Base-by-base conservation (phyloP, 2,888 invertebrate species). In the Chouioia cunea region DNA sequence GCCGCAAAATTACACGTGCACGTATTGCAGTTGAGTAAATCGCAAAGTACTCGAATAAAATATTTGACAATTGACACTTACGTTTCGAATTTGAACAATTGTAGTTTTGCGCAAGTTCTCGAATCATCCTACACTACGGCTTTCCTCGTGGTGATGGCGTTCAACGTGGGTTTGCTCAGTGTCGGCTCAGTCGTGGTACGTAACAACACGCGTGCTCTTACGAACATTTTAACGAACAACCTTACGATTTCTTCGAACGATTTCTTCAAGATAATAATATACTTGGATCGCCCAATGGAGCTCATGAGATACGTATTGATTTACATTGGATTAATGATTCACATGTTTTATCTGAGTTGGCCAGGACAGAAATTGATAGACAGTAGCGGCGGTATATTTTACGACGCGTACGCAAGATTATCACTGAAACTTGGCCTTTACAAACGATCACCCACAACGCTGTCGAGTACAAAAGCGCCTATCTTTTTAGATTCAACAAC, bases 261-360 rank as follows among this genome's bases (percentile, higher is more conserved):
- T 23, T 15, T 4, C 15, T 44, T 3, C n/a, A 15, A 68, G 68
- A 62, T 68, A 15, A 0, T 67, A 1, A 60, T 56, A 8, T 54
- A 60, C 15, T 4, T 60, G 18, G 18, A 47, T 20, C n/a, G 36
- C 0, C 60, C 60, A 27, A 44, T 58, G 16, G 67, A 67, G 10
- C 18, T 46, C 4, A 6, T 44, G 44, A 53, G 67, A 20, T 67
- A 60, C 3, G 14, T 4, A 4, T 47, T 60, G 44, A 47, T 67
- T 54, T 54, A 54, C 0, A 27, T 67, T 3, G 67, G 67, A 47
- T n/a, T 54, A 4, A 36, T 56, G 50, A 62, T 68, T 12, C 68
- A 68, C 16, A 53, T 68, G 36, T 62, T 68, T 48, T 68, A 56
- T 14, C 8, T 68, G 1, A 68, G 56, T 27, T 68, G 27, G 50